Conservation (phyloP, 2,797 vertebrate genomes). For the Phyllotis vaccarum region DNA sequence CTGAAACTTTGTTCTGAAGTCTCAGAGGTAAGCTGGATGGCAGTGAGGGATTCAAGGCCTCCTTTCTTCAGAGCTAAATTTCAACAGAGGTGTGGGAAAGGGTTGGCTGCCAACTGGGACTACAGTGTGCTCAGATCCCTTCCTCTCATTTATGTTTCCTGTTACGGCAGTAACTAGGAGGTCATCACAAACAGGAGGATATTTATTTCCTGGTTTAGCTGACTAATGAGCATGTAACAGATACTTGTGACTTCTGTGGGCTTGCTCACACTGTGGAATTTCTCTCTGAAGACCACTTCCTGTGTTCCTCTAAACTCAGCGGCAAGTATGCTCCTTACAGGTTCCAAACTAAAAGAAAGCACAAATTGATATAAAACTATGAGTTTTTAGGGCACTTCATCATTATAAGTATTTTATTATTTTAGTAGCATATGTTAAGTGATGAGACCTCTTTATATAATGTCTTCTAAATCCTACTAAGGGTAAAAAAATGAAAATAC, state of each 20-base stretch:
- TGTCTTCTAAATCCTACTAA: constrained; percentile 64
- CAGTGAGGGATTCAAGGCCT: background rate
- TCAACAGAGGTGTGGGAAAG: background rate
- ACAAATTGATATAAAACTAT: background rate
- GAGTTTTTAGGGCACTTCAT: background rate
- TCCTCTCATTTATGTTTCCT: constrained; percentile 30
- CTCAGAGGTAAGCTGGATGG: background rate
- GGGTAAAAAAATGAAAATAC: background rate
- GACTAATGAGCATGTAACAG: constrained; percentile 38
- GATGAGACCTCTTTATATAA: constrained; percentile 75
- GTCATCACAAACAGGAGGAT: constrained; percentile 34
- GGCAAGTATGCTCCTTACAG: background rate
- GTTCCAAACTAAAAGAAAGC: background rate
- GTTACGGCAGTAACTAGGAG: background rate
- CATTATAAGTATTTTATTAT: background rate
- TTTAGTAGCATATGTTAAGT: background rate
- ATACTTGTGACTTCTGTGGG: background rate
- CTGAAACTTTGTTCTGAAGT: background rate
- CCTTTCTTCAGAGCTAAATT: background rate
- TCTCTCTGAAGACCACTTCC: background rate
- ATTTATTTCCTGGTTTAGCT: constrained; percentile 65
- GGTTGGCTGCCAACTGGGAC: background rate
- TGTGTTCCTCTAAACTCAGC: background rate
- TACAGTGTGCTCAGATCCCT: background rate
- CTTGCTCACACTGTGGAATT: background rate